Evolutionary conservation across 1,140 invertebrate species (phyloP).

Genomic region (Agrypnia vestita): DNA sequence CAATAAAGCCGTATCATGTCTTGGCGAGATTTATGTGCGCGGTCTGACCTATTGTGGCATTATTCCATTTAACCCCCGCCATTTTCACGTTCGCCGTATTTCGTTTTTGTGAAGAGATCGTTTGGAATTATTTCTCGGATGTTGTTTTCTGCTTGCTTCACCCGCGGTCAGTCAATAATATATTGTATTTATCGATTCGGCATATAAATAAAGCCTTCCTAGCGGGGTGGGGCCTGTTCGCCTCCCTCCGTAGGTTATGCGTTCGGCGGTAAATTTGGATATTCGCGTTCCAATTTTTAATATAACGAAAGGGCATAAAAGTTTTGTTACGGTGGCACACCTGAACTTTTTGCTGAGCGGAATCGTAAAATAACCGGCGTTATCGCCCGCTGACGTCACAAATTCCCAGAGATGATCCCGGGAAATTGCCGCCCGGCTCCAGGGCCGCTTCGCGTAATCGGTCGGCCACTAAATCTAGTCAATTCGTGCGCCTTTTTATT

Average conservation of each 20-base stretch:
- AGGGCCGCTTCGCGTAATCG: slow-evolving; percentile 5
- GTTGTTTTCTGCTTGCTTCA: neutral
- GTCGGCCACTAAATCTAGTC: too few species aligned
- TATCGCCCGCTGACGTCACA: slow-evolving; percentile 60
- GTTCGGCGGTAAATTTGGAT: slow-evolving; percentile 6
- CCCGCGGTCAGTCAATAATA: neutral
- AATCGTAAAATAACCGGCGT: slow-evolving; percentile 50
- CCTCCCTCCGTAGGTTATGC: slow-evolving; percentile 7
- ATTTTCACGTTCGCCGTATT: too few species aligned
- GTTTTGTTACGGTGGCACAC: slow-evolving; percentile 33
- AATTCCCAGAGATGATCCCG: slow-evolving; percentile 52
- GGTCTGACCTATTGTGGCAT: too few species aligned
- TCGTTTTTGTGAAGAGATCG: too few species aligned
- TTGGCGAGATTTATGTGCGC: too few species aligned
- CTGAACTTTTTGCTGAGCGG: slow-evolving; percentile 31
- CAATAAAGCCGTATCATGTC: too few species aligned
- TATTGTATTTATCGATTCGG: neutral
- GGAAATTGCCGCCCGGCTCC: slow-evolving; percentile 48
- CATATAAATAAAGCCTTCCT: neutral
- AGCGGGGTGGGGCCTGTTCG: neutral
- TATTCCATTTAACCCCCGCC: too few species aligned
- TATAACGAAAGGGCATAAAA: slow-evolving; percentile 27
- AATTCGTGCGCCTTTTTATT: too few species aligned
- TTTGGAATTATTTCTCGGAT: neutral
- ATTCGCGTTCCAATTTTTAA: slow-evolving; percentile 30